Base-by-base conservation (phyloP, 2,888 invertebrate genomes). In the Ectobius pallidus region DNA sequence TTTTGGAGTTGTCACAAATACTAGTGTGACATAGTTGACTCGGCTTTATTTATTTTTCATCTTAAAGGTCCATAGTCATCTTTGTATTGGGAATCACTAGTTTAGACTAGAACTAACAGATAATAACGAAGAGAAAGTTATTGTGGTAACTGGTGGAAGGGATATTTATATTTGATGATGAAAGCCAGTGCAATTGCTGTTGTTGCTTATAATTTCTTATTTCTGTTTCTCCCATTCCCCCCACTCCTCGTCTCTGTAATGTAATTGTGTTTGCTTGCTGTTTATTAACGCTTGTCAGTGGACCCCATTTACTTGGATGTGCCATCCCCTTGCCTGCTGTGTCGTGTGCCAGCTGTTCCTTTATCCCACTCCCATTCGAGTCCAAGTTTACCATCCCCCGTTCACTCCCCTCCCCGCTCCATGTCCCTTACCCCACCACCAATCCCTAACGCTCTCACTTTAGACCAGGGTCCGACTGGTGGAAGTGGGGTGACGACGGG, bases 371-470 rank as follows among this genome's bases (percentile, higher is more conserved):
- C 30, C 30, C 75, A 49, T 39, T 70, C 70, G 44, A 58, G 46
- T 49, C 70, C 55, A 11, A 62, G 52, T 32, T 55, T 73, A 55
- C 52, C 69, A 49, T 46, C 74, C 67, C 71, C 61, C 20, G 68
- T 27, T 70, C 81, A 82, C 20, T 70, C 81, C 82, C 79, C 80
- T 55, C 81, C 81, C 73, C 80, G 81, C 77, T 81, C 81, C 71
- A 75, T 73, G 77, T 58, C 46, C 73, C 73, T 58, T 16, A 58
- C 58, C 22, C 58, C 62, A 16, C 62, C 71, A 73, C 70, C 74
- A 46, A 20, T 18, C 73, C 65, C 65, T 62, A 55, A 34, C 69
- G 39, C 68, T 70, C 55, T 58, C 74, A 25, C 65, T 63, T 42
- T 68, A 62, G 69, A 27, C 71, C 71, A 32, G 42, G 82, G 89